Evolutionary conservation across 2,888 invertebrate genomes (phyloP), one percentile per base, ranked within the genome.

Genomic region (Polymixis flavicincta): DNA sequence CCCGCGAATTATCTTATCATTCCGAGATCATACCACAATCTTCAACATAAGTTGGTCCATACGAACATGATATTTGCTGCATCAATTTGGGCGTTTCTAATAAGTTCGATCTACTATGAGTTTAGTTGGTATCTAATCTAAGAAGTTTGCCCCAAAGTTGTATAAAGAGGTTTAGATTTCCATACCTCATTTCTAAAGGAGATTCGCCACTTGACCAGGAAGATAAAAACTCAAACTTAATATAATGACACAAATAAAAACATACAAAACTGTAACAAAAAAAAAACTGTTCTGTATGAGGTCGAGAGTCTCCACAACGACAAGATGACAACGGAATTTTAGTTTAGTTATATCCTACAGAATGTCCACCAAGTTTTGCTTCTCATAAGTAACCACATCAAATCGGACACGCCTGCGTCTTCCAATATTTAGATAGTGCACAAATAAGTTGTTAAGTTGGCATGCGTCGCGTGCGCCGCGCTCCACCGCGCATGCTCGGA

Each of bases 391-490:
- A 19, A 59, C 17, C 13, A 28, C 25, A 28, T n/a, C 13, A 22
- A 22, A 37, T 54, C 66, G 5, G 22, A 17, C 37, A 48, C 14
- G 54, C 59, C 19, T 42, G n/a, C 52, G 54, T 74, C 42, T 64
- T 75, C 61, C 60, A 19, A 59, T 60, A 57, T 17, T 67, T 32
- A 67, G 55, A 65, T 54, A 65, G n/a, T 52, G 25, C 48, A 66
- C 48, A 69, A 80, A 71, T 76, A 57, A 82, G 65, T 84, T 78
- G 67, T 73, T 63, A 69, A 22, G 48, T 66, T 60, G 78, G 74
- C 76, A 72, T 60, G 71, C 54, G 80, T 85, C 72, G 89, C 89
- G 89, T 89, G 90, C 84, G 78, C 74, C 69, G 63, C 83, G 85
- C 85, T 55, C 74, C 82, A 78, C 72, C 48, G 86, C 84, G 71